These are phyloP conservation scores for Numida meleagris DNA, from an alignment of 2,113 vertebrate genomes.

Conservation along the genomic window DNA sequence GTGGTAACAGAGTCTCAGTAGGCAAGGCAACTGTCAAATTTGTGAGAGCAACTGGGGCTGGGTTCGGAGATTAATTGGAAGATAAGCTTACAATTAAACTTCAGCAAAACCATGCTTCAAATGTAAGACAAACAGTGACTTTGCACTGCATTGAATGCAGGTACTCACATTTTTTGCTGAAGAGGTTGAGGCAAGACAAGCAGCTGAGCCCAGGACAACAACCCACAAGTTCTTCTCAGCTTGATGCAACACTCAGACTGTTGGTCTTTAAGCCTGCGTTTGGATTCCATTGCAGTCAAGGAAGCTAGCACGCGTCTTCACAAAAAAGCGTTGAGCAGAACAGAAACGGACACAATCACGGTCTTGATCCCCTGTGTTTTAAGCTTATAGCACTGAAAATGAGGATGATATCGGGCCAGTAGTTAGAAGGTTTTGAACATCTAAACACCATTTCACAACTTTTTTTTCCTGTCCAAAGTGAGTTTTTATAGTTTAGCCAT, in stretches of 20 bases:
- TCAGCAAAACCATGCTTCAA: neutral
- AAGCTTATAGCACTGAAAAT: neutral
- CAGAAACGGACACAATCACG: neutral
- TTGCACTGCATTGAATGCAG: neutral
- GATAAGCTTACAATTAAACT: neutral
- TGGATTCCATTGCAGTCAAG: neutral
- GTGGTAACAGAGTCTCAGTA: neutral
- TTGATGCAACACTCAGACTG: neutral
- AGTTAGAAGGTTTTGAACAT: constrained; percentile 1
- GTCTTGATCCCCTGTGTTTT: neutral
- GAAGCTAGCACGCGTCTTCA: neutral
- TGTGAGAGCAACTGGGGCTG: neutral
- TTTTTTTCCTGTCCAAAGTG: neutral
- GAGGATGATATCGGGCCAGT: neutral
- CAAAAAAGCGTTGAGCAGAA: neutral
- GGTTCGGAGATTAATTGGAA: neutral
- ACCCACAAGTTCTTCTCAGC: neutral
- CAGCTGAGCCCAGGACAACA: neutral
- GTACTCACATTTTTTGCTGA: neutral
- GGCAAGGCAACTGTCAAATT: neutral
- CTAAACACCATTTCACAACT: constrained; percentile 11
- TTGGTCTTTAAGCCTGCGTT: neutral
- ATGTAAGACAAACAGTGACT: neutral
- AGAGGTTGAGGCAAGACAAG: neutral
- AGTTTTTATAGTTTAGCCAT: constrained; percentile 34